These are phyloP conservation scores for Grantiella picta DNA, from an alignment of 2,113 vertebrate species.

Conservation along the genomic window DNA sequence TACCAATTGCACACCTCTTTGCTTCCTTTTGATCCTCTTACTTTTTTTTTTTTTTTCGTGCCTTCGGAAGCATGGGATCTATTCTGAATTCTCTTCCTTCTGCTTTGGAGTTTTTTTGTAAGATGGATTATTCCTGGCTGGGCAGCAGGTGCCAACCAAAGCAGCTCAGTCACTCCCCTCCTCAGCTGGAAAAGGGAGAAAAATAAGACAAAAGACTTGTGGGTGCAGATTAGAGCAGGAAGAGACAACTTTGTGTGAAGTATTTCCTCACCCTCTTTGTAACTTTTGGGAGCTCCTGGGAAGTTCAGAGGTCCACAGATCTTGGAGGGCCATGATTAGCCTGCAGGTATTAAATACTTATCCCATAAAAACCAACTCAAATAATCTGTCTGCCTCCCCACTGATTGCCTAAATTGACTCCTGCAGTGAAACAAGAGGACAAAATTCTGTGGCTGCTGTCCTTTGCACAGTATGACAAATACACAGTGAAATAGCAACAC, in stretches of 20 bases:
- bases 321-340: background rate
- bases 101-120: background rate
- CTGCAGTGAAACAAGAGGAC: background rate
- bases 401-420: background rate
- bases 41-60: background rate
- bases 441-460: background rate
- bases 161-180: background rate
- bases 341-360: background rate
- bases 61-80: background rate
- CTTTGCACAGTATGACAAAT: background rate
- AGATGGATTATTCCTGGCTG: background rate
- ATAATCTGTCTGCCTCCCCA: background rate
- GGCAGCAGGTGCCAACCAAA: background rate
- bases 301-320: background rate
- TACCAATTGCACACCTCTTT: background rate
- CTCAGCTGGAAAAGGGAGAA: background rate
- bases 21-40: background rate
- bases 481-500: background rate
- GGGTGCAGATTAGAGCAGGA: background rate
- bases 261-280: background rate
- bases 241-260: background rate
- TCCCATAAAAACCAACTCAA: background rate
- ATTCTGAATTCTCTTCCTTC: background rate
- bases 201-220: background rate
- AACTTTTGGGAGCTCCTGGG: background rate